Conservation (phyloP, 2,113 vertebrate genomes). For the Lontra canadensis region DNA sequence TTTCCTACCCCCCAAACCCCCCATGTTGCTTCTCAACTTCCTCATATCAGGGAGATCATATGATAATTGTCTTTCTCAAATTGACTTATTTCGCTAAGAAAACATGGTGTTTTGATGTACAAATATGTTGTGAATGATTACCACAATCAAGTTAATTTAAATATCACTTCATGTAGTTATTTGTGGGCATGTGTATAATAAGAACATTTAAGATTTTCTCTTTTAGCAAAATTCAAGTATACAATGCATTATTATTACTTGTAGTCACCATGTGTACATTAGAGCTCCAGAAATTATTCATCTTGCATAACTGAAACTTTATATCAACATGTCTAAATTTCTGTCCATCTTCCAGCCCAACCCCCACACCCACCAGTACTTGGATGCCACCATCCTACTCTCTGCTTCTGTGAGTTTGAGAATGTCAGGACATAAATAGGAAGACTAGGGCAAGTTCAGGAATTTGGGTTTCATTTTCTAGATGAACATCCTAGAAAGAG, state of each 20-base stretch:
- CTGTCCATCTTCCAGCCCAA: background rate
- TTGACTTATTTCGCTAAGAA: no score
- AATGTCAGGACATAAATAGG: background rate
- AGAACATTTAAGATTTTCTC: background rate
- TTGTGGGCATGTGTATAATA: background rate
- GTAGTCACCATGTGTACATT: background rate
- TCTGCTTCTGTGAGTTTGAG: background rate
- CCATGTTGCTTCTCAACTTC: no score
- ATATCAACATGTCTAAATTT: background rate
- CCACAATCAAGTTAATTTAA: background rate
- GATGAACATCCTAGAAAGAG: background rate
- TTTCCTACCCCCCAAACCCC: no score
- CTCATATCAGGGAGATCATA: no score
- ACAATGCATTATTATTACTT: background rate
- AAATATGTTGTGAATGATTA: background rate
- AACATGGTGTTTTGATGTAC: background rate
- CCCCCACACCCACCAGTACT: no score
- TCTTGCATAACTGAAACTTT: background rate
- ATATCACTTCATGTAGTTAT: background rate
- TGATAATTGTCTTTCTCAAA: no score
- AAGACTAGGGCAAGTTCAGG: background rate
- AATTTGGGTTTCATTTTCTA: background rate
- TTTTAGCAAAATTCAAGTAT: background rate
- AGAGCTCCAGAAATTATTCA: background rate
- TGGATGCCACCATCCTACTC: background rate